Conservation (phyloP, 2,797 vertebrate genomes). For the Catamblyrhynchus diadema region DNA sequence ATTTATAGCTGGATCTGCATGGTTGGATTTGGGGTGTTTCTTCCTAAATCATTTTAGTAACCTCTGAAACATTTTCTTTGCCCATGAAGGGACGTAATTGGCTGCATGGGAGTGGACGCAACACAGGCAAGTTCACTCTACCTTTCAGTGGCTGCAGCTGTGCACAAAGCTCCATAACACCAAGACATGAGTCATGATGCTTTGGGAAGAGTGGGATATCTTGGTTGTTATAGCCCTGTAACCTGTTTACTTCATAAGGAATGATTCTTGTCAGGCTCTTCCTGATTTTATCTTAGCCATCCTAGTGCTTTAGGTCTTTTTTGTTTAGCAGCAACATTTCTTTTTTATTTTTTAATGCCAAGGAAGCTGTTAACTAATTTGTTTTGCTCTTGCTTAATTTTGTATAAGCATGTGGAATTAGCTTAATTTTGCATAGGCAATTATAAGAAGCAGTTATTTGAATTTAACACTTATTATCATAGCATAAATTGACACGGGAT, state of each 20-base stretch:
- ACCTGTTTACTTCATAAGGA: not conserved
- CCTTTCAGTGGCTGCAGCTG: not conserved
- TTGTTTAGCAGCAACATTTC: not conserved
- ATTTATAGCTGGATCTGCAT: not conserved
- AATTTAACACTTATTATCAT: not conserved
- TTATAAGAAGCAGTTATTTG: not conserved
- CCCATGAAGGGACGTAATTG: constrained; percentile 27
- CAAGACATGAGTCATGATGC: not conserved
- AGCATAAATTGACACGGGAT: not conserved
- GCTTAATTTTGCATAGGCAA: not conserved
- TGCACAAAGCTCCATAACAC: not conserved
- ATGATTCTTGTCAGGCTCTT: not conserved
- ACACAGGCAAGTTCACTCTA: rapidly evolving
- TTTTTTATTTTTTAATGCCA: not conserved
- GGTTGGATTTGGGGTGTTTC: not conserved
- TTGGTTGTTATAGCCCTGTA: not conserved
- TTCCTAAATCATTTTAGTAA: constrained; percentile 51
- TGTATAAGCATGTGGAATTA: not conserved
- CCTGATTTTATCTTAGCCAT: not conserved
- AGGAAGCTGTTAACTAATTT: not conserved
- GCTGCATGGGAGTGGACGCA: constrained; percentile 6
- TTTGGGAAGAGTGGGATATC: not conserved
- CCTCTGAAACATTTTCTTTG: constrained; percentile 6
- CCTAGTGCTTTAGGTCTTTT: not conserved
- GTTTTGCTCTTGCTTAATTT: not conserved